Evolutionary conservation across 2,797 vertebrate genomes (phyloP).

Genomic region (Harpagifer antarcticus): DNA sequence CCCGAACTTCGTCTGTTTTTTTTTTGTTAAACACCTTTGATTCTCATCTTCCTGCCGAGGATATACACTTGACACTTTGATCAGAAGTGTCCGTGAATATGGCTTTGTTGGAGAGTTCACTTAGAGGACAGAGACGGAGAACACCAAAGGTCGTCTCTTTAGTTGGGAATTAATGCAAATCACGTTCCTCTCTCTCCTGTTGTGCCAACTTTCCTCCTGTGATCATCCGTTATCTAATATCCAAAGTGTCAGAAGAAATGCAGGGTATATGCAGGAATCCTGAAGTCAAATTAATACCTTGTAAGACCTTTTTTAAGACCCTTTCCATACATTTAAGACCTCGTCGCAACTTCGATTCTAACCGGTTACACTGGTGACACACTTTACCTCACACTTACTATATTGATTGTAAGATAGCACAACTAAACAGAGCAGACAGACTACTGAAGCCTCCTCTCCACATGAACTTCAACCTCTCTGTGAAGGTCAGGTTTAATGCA

Average conservation of each 20-base stretch:
- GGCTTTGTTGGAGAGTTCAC: slow-evolving; percentile 46
- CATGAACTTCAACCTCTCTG: too few relatives aligned
- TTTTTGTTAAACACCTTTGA: slow-evolving; percentile 29
- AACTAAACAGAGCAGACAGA: too few relatives aligned
- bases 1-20: not conserved
- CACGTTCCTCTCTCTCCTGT: slow-evolving; percentile 6
- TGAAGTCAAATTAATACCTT: too few relatives aligned
- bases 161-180: slow-evolving; percentile 35
- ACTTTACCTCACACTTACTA: too few relatives aligned
- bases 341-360: too few relatives aligned
- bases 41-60: slow-evolving; percentile 23
- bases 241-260: not conserved
- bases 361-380: too few relatives aligned
- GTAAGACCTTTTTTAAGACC: too few relatives aligned
- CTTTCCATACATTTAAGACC: too few relatives aligned
- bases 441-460: too few relatives aligned
- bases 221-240: slow-evolving; percentile 19
- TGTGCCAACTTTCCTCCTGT: slow-evolving; percentile 6
- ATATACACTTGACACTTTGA: slow-evolving; percentile 30
- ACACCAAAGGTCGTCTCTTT: slow-evolving; percentile 43
- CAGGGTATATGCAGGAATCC: too few relatives aligned
- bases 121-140: slow-evolving; percentile 19
- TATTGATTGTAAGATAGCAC: too few relatives aligned
- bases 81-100: slow-evolving; percentile 28
- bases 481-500: too few relatives aligned